Evolutionary conservation across 92 coral and sea anemone genomes (phyloP), one percentile per base, ranked within the genome.

Genomic region (Porites cylindrica): DNA sequence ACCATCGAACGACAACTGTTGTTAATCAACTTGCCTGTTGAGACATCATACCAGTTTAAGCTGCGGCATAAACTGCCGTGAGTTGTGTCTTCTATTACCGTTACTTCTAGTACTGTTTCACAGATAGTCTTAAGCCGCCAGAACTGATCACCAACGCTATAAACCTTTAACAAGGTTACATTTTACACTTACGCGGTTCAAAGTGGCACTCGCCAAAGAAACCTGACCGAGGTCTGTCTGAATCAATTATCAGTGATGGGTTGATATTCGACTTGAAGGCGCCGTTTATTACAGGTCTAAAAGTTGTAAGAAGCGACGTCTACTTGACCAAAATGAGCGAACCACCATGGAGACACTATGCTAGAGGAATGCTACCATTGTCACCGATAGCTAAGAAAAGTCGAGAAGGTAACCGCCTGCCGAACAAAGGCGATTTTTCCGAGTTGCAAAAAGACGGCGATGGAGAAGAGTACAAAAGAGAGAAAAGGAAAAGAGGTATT

Each of bases 381-480:
- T 71, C 86, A 4, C 68, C 78, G 6, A 50, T 24, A 10, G 78
- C 66, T 70, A 82, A 82, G 78, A 82, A 82, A 70, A 69, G 29
- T 26, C 67, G 29, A 5, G 78, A 38, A 82, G 71, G 11, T 74
- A 74, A 52, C 7, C 8, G 6, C 14, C 51, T 62, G 23, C 24
- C 17, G 9, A 3, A 8, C 60, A 12, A 8, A 13, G 14, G 60
- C 7, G 60, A 54, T 54, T 16, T 54, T 56, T 21, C 63, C 11
- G 38, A 52, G 1, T 20, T 17, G 23, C 59, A 56, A 12, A 2
- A 4, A 0, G 54, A 24, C 19, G 32, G 51, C 2, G 6, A 24
- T 9, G 17, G 43, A 1, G 61, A 51, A 16, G 21, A 51, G 24
- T 9, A 20, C 51, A 52, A 23, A 13, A 63, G 51, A 11, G 77